Conservation (phyloP, 2,888 invertebrate genomes). For the Troglohyphantes excavatus region DNA sequence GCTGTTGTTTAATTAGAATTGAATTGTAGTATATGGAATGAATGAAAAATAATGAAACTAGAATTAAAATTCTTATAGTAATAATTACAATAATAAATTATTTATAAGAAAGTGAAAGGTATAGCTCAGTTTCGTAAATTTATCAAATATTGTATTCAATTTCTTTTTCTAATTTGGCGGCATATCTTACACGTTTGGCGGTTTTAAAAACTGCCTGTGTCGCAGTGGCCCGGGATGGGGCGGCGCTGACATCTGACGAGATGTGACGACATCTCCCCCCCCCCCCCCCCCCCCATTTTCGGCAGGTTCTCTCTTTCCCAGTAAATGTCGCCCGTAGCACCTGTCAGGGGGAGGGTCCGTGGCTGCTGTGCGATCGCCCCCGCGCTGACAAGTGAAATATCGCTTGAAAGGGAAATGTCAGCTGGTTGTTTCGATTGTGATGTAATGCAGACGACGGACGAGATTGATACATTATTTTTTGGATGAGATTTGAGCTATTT, state of each 20-base stretch:
- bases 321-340: constrained; percentile 1
- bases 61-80: too few species aligned
- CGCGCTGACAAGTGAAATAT: background rate
- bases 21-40: too few species aligned
- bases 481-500: too few species aligned
- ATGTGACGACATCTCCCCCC: constrained; percentile 1
- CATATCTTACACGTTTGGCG: background rate
- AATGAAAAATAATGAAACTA: too few species aligned
- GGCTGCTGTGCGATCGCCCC: background rate
- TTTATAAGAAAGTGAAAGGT: too few species aligned
- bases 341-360: background rate
- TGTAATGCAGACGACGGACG: background rate
- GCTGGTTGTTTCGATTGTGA: background rate
- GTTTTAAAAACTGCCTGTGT: too few species aligned
- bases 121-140: too few species aligned
- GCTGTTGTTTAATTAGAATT: too few species aligned
- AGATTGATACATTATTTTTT: background rate
- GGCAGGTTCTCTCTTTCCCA: background rate
- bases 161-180: too few species aligned
- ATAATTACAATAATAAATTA: too few species aligned
- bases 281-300: background rate
- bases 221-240: background rate
- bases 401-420: background rate
- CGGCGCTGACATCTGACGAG: constrained; percentile 15
- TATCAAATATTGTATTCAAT: too few species aligned